These are phyloP conservation scores for Polyergus mexicanus DNA, from an alignment of 1,140 invertebrate genomes.

Conservation along the genomic window DNA sequence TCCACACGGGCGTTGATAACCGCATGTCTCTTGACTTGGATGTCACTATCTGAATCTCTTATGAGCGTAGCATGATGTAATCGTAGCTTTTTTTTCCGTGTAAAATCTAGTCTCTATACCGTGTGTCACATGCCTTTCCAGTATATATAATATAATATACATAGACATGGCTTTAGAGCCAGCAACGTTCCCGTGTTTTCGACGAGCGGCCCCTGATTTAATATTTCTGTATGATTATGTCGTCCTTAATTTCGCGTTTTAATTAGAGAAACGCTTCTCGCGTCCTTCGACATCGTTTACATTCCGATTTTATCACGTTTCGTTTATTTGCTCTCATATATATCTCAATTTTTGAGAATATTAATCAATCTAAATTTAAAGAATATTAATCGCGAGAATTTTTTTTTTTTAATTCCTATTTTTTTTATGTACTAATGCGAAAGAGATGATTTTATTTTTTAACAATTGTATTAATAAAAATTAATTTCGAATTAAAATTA, in stretches of 20 bases:
- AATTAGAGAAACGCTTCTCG: slow-evolving; percentile 5
- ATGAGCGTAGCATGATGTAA: slow-evolving; percentile 38
- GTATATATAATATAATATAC: slow-evolving; percentile 1
- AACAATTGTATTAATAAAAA: not conserved
- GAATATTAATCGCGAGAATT: not conserved
- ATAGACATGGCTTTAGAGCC: not conserved
- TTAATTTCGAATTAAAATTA: not conserved
- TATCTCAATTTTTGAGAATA: slow-evolving; percentile 15
- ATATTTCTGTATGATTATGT: slow-evolving; percentile 41
- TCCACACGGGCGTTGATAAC: slow-evolving; percentile 40
- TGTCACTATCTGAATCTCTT: slow-evolving; percentile 31
- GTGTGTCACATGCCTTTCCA: not conserved
- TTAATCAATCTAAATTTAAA: not conserved
- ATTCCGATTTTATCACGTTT: slow-evolving; percentile 5
- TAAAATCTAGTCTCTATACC: slow-evolving; percentile 2
- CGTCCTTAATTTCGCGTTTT: slow-evolving; percentile 35
- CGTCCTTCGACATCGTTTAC: not conserved
- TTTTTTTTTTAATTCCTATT: not conserved
- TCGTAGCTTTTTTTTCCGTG: slow-evolving; percentile 12
- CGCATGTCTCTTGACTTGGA: slow-evolving; percentile 43
- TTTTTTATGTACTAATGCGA: not conserved
- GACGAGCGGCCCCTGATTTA: slow-evolving; percentile 29
- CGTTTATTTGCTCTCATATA: not conserved
- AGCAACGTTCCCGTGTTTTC: not conserved
- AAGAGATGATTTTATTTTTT: not conserved